These are phyloP conservation scores for Aplysina aerophoba DNA, from an alignment of 37 sponge, comb jelly and placozoan species.

Conservation along the genomic window DNA sequence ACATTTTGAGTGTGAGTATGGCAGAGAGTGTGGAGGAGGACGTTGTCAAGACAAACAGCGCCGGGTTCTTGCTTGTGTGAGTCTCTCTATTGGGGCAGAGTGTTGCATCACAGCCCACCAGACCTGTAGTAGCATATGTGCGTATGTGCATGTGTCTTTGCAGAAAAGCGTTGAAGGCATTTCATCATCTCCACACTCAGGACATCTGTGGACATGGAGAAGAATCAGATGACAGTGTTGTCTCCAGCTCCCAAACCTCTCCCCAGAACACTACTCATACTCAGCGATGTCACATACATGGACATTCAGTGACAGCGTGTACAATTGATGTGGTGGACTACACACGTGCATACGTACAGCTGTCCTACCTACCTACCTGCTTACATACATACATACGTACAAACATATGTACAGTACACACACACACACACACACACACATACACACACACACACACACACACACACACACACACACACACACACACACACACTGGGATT, in stretches of 20 bases:
- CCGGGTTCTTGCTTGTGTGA: conserved; percentile 84
- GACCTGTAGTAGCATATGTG: too few relatives aligned
- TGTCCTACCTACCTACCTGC: too few relatives aligned
- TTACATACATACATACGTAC: not conserved
- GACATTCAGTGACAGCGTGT: conserved; percentile 62
- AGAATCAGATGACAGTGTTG: conserved; percentile 71
- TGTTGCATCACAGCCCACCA: too few relatives aligned
- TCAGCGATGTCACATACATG: conserved; percentile 83
- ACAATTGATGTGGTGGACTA: not conserved
- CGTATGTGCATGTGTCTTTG: not conserved
- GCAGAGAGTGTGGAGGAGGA: conserved; percentile 74
- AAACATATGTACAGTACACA: conserved; percentile 6
- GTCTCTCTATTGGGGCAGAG: not conserved
- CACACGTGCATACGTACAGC: not conserved
- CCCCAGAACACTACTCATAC: conserved; percentile 77
- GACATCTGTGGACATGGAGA: conserved; percentile 77
- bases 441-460: conserved; percentile 22
- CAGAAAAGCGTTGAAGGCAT: too few relatives aligned
- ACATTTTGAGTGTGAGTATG: conserved; percentile 76
- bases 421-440: conserved; percentile 30
- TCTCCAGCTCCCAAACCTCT: conserved; percentile 90
- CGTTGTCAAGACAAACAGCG: conserved; percentile 47
- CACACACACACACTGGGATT: not conserved
- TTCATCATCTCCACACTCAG: conserved; percentile 50
- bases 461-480: conserved; percentile 6